A percentile compares a stretch with the other conserved stretches of the same genome.
phyloP scores from a whole-genome alignment of 2,797 vertebrate genomes.

The Onychomys arenicola region DNA sequence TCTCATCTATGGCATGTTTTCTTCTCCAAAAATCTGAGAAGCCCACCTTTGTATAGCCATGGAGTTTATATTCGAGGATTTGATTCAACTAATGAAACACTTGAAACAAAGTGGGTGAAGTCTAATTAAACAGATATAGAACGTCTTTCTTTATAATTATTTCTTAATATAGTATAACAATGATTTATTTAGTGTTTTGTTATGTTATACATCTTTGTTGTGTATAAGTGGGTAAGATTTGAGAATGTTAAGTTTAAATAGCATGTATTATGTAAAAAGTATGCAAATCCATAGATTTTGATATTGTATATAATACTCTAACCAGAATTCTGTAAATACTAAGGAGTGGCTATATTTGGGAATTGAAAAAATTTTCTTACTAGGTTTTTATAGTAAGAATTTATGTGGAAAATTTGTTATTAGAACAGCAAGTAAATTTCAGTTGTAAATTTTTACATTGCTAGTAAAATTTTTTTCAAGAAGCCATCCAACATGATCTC shows the following conservation, averaged over 20 bases:
- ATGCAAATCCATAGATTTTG: not conserved
- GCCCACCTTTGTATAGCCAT: not conserved
- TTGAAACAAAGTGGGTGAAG: not conserved
- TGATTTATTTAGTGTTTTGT: not conserved
- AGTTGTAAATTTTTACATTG: not conserved
- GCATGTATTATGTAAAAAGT: not conserved
- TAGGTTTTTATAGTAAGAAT: not conserved
- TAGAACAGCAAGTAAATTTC: not conserved
- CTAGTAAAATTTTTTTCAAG: not conserved
- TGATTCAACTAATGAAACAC: not conserved
- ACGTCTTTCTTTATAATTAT: not conserved
- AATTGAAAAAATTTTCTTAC: not conserved
- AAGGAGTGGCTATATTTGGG: not conserved
- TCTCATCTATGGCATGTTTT: not conserved
- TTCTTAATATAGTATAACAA: not conserved
- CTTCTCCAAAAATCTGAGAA: not conserved
- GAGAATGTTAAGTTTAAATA: not conserved
- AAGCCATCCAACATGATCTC: not conserved
- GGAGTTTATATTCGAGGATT: not conserved
- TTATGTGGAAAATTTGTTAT: not conserved
- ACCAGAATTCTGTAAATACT: not conserved
- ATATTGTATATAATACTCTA: not conserved
- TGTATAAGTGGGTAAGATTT: not conserved
- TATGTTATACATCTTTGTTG: not conserved
- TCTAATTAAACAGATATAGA: not conserved